A percentile compares a stretch with the other conserved stretches of the same genome.
Evolutionary conservation across 2,113 vertebrate species (phyloP).

Genomic region (Sula dactylatra): DNA sequence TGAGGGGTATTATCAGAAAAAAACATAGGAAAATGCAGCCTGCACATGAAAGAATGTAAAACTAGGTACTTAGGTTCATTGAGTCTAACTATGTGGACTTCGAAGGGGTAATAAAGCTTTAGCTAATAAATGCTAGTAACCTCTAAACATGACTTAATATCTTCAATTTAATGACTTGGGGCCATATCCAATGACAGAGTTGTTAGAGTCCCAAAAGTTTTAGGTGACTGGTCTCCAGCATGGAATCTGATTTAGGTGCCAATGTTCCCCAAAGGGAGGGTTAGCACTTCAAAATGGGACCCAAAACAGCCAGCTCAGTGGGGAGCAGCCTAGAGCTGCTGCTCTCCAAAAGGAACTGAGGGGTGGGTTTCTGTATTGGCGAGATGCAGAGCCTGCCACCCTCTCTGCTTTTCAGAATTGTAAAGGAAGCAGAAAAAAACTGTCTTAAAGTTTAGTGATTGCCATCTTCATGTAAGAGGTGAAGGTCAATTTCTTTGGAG

Average conservation of each 20-base stretch:
- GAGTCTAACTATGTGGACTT: neutral
- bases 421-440: neutral
- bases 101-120: neutral
- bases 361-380: neutral
- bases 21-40: neutral
- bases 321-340: neutral
- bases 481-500: neutral
- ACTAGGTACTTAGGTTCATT: neutral
- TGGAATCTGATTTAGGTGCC: neutral
- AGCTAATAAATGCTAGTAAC: neutral
- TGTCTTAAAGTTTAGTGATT: neutral
- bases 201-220: neutral
- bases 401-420: neutral
- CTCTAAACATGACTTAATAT: neutral
- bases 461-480: neutral
- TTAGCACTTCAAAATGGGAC: neutral
- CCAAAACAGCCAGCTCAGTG: neutral
- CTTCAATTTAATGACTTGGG: neutral
- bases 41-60: neutral
- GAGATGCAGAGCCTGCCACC: neutral
- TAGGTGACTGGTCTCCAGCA: neutral
- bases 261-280: neutral
- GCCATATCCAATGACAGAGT: neutral
- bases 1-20: neutral
- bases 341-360: neutral